Evolutionary conservation across 2,888 invertebrate genomes (phyloP).

Genomic region (Epirrita christyi): DNA sequence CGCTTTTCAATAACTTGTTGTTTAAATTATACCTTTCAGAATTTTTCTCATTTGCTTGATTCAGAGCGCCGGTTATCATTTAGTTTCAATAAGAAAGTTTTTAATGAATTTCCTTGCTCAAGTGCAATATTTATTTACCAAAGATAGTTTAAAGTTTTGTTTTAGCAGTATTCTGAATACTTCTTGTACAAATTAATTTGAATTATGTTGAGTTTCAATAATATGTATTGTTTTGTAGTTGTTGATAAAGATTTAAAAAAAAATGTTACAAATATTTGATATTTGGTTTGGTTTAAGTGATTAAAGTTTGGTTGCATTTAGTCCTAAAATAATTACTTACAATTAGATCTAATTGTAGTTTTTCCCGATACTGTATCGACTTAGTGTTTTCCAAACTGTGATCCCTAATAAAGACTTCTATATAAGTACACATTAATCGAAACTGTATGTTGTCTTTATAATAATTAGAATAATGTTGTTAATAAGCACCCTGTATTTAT

Average conservation of each 20-base stretch:
- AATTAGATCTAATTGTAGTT: constrained; percentile 34
- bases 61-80: neutral
- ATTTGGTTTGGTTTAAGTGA: constrained; percentile 7
- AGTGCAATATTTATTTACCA: constrained; percentile 18
- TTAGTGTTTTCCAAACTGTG: constrained; percentile 83
- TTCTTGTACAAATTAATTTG: too few species aligned
- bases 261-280: constrained; percentile 10
- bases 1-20: neutral
- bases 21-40: neutral
- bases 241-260: neutral
- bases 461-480: constrained; percentile 43
- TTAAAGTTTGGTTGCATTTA: constrained; percentile 23
- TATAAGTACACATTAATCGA: constrained; percentile 70
- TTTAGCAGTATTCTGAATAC: constrained; percentile 12
- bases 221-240: neutral
- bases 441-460: constrained; percentile 47
- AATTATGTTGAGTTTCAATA: neutral
- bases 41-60: neutral
- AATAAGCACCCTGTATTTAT: constrained; percentile 36
- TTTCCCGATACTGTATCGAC: constrained; percentile 58
- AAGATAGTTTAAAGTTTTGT: constrained; percentile 8
- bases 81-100: neutral
- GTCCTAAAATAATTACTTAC: constrained; percentile 19
- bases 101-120: too few species aligned
- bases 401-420: constrained; percentile 84